Evolutionary conservation across 2,113 vertebrate species (phyloP).

Genomic region (Stercorarius parasiticus): DNA sequence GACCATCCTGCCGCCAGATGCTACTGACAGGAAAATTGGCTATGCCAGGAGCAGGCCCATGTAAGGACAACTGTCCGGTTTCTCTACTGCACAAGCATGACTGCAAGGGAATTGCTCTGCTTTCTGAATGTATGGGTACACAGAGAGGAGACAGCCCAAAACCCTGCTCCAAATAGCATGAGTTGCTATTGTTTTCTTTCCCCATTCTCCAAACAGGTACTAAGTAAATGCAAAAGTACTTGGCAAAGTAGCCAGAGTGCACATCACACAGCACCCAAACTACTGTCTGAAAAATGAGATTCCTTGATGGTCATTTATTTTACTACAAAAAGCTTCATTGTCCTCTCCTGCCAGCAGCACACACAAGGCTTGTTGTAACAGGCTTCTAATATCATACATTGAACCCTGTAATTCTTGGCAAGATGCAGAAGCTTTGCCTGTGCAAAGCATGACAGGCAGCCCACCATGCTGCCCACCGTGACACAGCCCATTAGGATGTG

Average conservation of each 20-base stretch:
- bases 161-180: not conserved
- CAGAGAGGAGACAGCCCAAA: not conserved
- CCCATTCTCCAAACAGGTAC: not conserved
- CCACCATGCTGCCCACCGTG: rapidly evolving
- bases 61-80: not conserved
- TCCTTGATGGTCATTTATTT: not conserved
- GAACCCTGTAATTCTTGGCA: not conserved
- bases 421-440: not conserved
- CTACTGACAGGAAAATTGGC: not conserved
- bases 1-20: not conserved
- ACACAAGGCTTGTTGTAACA: not conserved
- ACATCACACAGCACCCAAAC: not conserved
- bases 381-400: not conserved
- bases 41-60: not conserved
- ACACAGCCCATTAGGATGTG: not conserved
- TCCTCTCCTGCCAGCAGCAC: not conserved
- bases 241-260: not conserved
- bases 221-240: not conserved
- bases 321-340: not conserved
- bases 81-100: not conserved
- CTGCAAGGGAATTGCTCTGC: not conserved
- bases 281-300: not conserved
- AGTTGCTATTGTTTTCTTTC: not conserved
- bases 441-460: not conserved
- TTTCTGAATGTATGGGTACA: not conserved